Base-by-base conservation (phyloP, 2,113 vertebrate species). In the Atrichornis clamosus region DNA sequence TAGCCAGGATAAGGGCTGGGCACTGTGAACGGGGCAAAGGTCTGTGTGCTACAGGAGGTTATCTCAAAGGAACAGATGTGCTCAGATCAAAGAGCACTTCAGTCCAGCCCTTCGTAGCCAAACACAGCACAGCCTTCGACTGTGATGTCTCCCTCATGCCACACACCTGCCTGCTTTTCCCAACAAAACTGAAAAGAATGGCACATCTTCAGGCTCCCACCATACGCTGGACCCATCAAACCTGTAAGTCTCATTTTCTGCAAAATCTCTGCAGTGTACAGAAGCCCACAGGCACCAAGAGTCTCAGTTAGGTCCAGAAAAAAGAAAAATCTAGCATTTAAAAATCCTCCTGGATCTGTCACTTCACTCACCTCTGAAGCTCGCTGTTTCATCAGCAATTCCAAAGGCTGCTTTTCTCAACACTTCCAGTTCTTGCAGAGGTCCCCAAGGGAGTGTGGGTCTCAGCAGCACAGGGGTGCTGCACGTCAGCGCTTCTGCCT, bases 211-310 rank as follows among this genome's bases (percentile, higher is more conserved):
- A 52, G 37, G 55, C 22, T 80, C 46, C n/a, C 41, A 2, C 6
- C 13, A 15, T 4, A 11, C 19, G 26, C 1, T 5, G 42, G 37
- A 13, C 0, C 1, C 30, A 15, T 9, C 0, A 19, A 11, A 33
- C 15, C 65, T 19, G 0, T 0, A 23, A 44, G 10, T 4, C 37
- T 33, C 5, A 35, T 53, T 53, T 81, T 46, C 68, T 47, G 49
- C 72, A 27, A 23, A 56, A 39, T 4, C 63, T 30, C 73, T 41
- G 32, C 64, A 52, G n/a, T 1, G 4, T 17, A n/a, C 53, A 33
- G 28, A 13, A 2, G 2, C 35, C 30, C 42, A 15, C 7, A 10
- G 26, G 22, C 52, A 21, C 11, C 27, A 6, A 33, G 64, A 67
- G 50, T 47, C 42, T 32, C 11, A 18, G 8, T 67, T 56, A 72